Evolutionary conservation across 1,140 invertebrate species (phyloP), one percentile per base, ranked within the genome.

Genomic region (Drosophila sp.): DNA sequence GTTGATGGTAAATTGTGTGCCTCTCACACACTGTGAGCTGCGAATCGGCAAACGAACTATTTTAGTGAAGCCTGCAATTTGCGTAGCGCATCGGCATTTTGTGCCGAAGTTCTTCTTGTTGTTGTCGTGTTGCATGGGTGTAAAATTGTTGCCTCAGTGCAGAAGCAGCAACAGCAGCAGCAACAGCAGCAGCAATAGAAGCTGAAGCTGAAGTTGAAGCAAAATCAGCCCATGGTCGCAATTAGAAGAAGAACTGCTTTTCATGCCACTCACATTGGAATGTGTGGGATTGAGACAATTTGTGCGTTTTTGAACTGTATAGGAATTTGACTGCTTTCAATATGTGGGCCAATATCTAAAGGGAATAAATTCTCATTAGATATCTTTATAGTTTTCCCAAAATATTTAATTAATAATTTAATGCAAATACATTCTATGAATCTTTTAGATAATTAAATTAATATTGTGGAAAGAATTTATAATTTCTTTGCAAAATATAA

Each of bases 31-130:
- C 13, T 9, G 6, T 66, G 53, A 38, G 64, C 36, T 64, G 46
- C 61, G 41, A 65, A 50, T 56, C 56, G 71, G 64, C 50, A n/a
- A 48, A 73, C 71, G 71, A 73, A 70, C 32, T 58, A 63, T 87
- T 78, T 64, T 58, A 75, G 48, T 67, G 72, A 59, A 54, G 59
- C 82, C 56, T 87, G 82, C 82, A 87, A 82, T 87, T 87, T 82
- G 78, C 79, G 71, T 79, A 72, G 82, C 79, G 83, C 78, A 89
- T 87, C 83, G 83, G 83, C 76, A 79, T 79, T 83, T 79, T 57
- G 66, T 64, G 58, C 72, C 63, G 69, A 72, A 67, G 40, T 25
- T 58, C 40, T 54, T 74, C 34, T 46, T 72, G 40, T 21, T 56
- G 61, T 13, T 75, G 64, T 63, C 59, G 38, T 54, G 14, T 16